These are phyloP conservation scores for Nycticryphes semicollaris DNA, from an alignment of 2,113 vertebrate genomes.

Conservation along the genomic window DNA sequence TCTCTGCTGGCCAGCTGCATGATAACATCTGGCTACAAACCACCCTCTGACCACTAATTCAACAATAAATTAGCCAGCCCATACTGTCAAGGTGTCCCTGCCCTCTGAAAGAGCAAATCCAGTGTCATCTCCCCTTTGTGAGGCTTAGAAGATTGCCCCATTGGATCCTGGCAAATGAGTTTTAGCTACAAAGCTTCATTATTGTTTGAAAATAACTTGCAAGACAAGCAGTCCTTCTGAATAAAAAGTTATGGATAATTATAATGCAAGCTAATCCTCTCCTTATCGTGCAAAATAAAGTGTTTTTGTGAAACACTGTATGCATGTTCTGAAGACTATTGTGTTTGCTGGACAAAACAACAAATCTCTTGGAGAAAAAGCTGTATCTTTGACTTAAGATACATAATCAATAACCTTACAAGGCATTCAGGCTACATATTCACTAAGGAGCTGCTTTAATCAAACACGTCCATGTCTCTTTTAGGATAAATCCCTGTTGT, in stretches of 20 bases:
- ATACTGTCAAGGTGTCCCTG: not conserved
- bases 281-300: not conserved
- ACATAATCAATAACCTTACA: conserved; percentile 57
- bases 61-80: not conserved
- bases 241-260: conserved; percentile 3
- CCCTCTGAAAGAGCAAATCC: not conserved
- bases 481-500: conserved; percentile 38
- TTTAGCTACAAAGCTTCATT: not conserved
- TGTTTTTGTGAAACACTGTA: not conserved
- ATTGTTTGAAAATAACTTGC: not conserved
- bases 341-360: conserved; percentile 5
- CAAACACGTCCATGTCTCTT: conserved; percentile 29
- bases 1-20: not conserved
- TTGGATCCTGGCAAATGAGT: not conserved
- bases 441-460: conserved; percentile 37
- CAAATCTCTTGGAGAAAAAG: not conserved
- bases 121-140: not conserved
- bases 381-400: conserved; percentile 15
- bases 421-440: conserved; percentile 33
- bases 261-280: conserved; percentile 16
- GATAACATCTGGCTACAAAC: not conserved
- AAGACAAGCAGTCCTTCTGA: not conserved
- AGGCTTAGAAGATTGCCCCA: not conserved
- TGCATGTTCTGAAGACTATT: not conserved
- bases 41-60: not conserved